Conservation (phyloP, 2,797 vertebrate genomes). For the Emys orbicularis region DNA sequence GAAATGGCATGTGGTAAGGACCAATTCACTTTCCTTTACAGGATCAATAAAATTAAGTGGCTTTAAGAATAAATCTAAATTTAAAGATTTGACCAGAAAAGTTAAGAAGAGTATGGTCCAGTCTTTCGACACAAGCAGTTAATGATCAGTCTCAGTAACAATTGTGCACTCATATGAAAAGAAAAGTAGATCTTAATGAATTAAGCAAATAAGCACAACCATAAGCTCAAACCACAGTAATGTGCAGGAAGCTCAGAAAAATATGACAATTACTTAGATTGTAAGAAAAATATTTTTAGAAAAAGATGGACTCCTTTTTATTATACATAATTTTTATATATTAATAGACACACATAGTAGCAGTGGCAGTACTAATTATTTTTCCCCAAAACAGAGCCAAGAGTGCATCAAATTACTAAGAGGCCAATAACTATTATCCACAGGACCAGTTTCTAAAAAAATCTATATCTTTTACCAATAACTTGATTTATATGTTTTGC, state of each 20-base stretch:
- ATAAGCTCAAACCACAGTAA: neutral
- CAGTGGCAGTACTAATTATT: neutral
- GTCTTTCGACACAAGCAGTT: neutral
- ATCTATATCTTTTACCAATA: neutral
- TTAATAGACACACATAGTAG: neutral
- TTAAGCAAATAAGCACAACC: neutral
- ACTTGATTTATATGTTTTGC: neutral
- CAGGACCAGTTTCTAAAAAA: neutral
- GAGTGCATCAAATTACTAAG: neutral
- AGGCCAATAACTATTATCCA: neutral
- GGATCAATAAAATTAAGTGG: neutral
- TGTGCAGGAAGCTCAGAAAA: neutral
- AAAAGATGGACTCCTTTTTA: neutral
- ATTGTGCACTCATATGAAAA: neutral
- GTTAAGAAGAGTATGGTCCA: neutral
- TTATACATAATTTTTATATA: neutral
- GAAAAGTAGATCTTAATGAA: neutral
- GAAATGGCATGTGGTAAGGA: neutral
- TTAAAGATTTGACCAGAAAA: neutral
- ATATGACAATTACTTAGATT: neutral
- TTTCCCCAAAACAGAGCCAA: neutral
- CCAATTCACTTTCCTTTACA: neutral
- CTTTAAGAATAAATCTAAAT: conserved; percentile 13
- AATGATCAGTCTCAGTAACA: conserved; percentile 4
- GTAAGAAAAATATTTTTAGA: neutral